Evolutionary conservation across 2,888 invertebrate species (phyloP), one percentile per base, ranked within the genome.

Genomic region (Gonocerus acuteangulatus): DNA sequence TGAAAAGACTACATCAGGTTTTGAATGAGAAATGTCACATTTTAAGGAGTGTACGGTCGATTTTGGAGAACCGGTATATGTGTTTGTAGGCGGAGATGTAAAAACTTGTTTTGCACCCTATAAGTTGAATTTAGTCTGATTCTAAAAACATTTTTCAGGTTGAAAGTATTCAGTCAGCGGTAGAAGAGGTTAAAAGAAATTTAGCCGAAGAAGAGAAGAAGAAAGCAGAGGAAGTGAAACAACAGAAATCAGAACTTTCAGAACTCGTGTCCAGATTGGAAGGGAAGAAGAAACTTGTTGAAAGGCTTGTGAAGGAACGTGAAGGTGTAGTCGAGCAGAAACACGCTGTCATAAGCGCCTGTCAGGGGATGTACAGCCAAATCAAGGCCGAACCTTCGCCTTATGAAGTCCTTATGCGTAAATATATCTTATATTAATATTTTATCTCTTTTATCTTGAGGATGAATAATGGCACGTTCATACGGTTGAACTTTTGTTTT

Each of bases 101-200:
- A n/a, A n/a, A n/a, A n/a, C n/a, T n/a, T n/a, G n/a, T n/a, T n/a
- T n/a, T n/a, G n/a, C n/a, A n/a, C n/a, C n/a, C n/a, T n/a, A n/a
- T n/a, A n/a, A n/a, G n/a, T n/a, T n/a, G n/a, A n/a, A n/a, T n/a
- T n/a, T n/a, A n/a, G n/a, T n/a, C 27, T 27, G 27, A 6, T 9
- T 27, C 27, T 47, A 47, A n/a, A 15, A 6, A 6, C n/a, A 48
- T 23, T 63, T 42, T 65, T 15, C 45, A 71, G 73, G 78, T 90
- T 61, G 89, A 90, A 73, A 78, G 81, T 44, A 72, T 89, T 1
- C 84, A 84, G 67, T 84, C 86, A 67, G 81, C 80, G 57, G 84
- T 89, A 0, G 79, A 80, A 51, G 77, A 80, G 65, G 73, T 89
- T 9, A 79, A 80, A 36, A 72, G 76, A 19, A 82, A 80, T 68